A percentile compares a stretch with the other conserved stretches of the same genome.
Conservation (phyloP, 2,888 invertebrate species). For the Troglohyphantes excavatus region DNA sequence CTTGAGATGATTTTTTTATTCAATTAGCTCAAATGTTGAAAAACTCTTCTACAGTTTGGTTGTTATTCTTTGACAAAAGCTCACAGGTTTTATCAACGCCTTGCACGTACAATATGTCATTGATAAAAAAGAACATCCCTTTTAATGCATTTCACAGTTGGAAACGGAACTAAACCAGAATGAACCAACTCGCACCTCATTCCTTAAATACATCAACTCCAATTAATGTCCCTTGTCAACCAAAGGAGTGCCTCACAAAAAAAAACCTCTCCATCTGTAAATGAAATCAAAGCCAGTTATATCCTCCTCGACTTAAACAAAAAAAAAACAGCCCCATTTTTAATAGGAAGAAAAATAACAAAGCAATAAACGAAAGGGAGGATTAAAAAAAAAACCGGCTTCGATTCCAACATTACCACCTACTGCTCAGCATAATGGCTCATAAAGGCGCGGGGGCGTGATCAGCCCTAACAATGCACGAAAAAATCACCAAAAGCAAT, state of each 20-base stretch:
- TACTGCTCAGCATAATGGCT: slow-evolving; percentile 62
- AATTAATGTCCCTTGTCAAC: slow-evolving; percentile 9
- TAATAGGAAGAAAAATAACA: slow-evolving; percentile 8
- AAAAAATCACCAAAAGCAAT: slow-evolving; percentile 36
- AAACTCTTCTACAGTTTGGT: no score
- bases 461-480: slow-evolving; percentile 50
- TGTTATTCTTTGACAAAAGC: no score
- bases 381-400: slow-evolving; percentile 38
- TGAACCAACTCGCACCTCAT: not conserved
- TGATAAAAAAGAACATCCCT: no score
- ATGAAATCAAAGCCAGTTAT: not conserved
- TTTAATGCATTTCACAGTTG: slow-evolving; percentile 5
- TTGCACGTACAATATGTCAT: no score
- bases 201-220: not conserved
- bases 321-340: slow-evolving; percentile 17
- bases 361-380: slow-evolving; percentile 19
- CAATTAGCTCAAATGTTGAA: no score
- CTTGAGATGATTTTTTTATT: no score
- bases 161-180: not conserved
- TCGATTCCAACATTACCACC: slow-evolving; percentile 59
- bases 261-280: not conserved
- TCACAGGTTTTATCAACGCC: no score
- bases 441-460: slow-evolving; percentile 68
- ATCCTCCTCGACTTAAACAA: not conserved
- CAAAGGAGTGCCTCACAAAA: not conserved